Base-by-base conservation (phyloP, 1,140 invertebrate genomes). In the Drosophila tristis region DNA sequence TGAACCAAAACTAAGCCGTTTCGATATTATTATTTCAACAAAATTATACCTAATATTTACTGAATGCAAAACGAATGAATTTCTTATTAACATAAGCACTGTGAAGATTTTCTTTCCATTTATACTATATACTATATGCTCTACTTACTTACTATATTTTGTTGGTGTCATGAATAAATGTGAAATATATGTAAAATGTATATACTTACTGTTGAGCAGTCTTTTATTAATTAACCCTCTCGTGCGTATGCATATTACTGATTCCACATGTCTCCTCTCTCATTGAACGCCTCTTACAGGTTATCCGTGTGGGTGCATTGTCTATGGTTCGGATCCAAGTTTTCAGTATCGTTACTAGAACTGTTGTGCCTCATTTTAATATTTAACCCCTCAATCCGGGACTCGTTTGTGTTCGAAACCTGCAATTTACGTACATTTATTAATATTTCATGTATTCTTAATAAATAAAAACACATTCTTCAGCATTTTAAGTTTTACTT, bases 231-330 rank as follows among this genome's bases (percentile, higher is more conserved):
- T 73, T 57, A 29, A 64, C 62, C 0, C 35, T 1, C 9, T 8
- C 11, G 26, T 29, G 4, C 35, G 31, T 35, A 42, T 68, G 25
- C 16, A 35, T 57, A 20, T 61, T 63, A 57, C 66, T 53, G 15
- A 66, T 78, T 65, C 25, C 54, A 47, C 78, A 66, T 71, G 70
- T 84, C 74, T 61, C 55, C 57, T 84, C 51, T 84, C 60, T 65
- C 56, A 61, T 64, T 59, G 64, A 91, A 87, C 84, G 53, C 82
- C 82, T 63, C 63, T 87, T 89, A 72, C 82, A 87, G 90, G 87
- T 77, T 91, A 91, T 85, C 90, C 90, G 50, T 91, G 90, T 77
- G 80, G 78, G 79, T 91, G 90, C 78, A 82, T 91, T 90, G 90
- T 82, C 64, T 91, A 91, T 74, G 90, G 70, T 68, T 87, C 90